Evolutionary conservation across 2,888 invertebrate species (phyloP), one percentile per base, ranked within the genome.

Genomic region (Caenorhabditis zanzibari): DNA sequence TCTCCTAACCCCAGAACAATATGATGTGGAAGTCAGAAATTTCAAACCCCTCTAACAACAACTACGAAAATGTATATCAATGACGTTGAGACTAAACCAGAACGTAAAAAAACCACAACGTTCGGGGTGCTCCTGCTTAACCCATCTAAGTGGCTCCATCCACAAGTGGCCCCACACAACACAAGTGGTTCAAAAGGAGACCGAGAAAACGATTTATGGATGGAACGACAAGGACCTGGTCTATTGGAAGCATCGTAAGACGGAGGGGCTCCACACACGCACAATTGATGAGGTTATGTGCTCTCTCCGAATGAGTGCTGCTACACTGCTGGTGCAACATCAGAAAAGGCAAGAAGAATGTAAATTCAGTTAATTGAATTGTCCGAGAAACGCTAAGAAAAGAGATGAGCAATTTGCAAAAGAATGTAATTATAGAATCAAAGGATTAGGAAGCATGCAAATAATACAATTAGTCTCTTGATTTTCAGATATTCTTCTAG

Each of bases 221-320:
- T 54, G 41, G 61, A 22, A 41, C 61, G 44, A 61, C 61, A 44
- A 63, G 28, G 75, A 47, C 58, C 32, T 75, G 75, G 59, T 28
- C 26, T 14, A n/a, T 22, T 28, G 41, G 49, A 68, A 10, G 35
- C 16, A 68, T 54, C 41, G 68, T 59, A 49, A 35, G 35, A 35
- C 26, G 22, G 24, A 24, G n/a, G 69, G 52, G 66, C 49, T 22
- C 47, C 47, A 47, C 47, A 26, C 26, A 54, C 26, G 4, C 19
- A 54, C 41, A 77, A 61, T 79, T 71, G 79, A 79, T 79, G 79
- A 79, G 79, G 79, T 79, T 79, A 79, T 71, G 64, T 72, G 79
- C 79, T 71, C 71, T 71, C 71, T 71, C 32, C 35, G 61, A 26
- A 63, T 61, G 77, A 63, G 69, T 61, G 77, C 77, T 28, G 63